Percentiles rank a stretch among this genome's conserved stretches.
Evolutionary conservation across 2,113 vertebrate genomes (phyloP).

Genomic region (Chauna torquata): DNA sequence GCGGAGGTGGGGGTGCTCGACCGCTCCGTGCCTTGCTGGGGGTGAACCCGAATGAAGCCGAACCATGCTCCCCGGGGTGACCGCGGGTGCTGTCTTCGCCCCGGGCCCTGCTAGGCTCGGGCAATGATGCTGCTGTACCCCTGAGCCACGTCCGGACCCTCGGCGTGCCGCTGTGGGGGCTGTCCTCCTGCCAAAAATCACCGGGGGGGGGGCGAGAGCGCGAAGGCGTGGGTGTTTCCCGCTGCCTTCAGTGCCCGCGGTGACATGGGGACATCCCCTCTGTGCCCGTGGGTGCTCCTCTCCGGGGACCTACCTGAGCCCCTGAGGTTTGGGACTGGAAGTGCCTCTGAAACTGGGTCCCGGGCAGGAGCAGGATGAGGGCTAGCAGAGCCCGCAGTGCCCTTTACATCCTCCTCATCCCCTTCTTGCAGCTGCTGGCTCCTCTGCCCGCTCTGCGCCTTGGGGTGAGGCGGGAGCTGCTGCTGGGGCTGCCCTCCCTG

Average conservation of each 20-base stretch:
- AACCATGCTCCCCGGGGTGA: not conserved
- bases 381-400: fast-evolving
- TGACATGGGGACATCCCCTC: fast-evolving
- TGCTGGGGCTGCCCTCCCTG: not conserved
- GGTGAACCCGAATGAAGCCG: fast-evolving
- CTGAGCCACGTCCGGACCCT: not conserved
- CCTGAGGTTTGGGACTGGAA: not conserved
- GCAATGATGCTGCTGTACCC: not conserved
- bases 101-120: no score
- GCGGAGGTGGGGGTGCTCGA: not conserved
- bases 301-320: fast-evolving
- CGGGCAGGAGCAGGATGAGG: not conserved
- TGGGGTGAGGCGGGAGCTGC: not conserved
- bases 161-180: fast-evolving
- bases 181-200: not conserved
- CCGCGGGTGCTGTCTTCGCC: not conserved
- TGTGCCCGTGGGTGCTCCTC: not conserved
- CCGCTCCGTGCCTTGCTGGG: not conserved
- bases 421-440: not conserved
- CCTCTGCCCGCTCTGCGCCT: not conserved
- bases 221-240: not conserved
- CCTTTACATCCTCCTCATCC: not conserved
- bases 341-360: not conserved
- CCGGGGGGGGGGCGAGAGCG: not conserved
- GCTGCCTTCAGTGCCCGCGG: not conserved